Conservation (phyloP, 2,888 invertebrate genomes). For the Erynnis tages region DNA sequence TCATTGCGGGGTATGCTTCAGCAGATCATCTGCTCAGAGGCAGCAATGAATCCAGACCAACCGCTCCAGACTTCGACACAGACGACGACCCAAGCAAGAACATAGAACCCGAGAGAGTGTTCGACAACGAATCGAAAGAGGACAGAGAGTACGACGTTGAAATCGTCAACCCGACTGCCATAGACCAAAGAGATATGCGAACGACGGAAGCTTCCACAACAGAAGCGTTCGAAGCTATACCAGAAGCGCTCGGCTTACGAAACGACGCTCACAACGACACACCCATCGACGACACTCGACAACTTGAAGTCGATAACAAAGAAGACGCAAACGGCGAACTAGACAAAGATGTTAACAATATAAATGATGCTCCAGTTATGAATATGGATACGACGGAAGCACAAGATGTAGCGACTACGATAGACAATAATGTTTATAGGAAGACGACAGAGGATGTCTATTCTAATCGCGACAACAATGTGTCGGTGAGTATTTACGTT, state of each 20-base stretch:
- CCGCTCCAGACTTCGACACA: conserved; percentile 15
- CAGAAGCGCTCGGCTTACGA: conserved; percentile 13
- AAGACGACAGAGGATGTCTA: conserved; percentile 41
- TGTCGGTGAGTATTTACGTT: conserved; percentile 32
- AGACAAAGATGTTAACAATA: conserved; percentile 20
- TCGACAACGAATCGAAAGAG: conserved; percentile 11
- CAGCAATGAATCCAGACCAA: background rate
- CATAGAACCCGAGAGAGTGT: conserved; percentile 27
- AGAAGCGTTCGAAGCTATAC: conserved; percentile 7
- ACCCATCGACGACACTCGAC: background rate
- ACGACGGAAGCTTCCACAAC: conserved; percentile 5
- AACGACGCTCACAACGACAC: conserved; percentile 6
- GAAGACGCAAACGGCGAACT: conserved; percentile 22
- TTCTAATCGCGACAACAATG: conserved; percentile 35
- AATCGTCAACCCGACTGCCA: conserved; percentile 18
- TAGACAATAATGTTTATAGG: conserved; percentile 49
- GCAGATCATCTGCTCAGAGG: conserved; percentile 12
- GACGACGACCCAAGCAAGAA: conserved; percentile 25
- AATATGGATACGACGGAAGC: conserved; percentile 15
- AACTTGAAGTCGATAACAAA: conserved; percentile 1
- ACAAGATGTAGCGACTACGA: conserved; percentile 30
- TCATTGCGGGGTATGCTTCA: conserved; percentile 1
- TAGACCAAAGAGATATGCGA: conserved; percentile 19
- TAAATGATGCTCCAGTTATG: conserved; percentile 8
- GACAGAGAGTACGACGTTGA: conserved; percentile 21